Percentiles rank a stretch among this genome's conserved stretches.
Conservation (phyloP, 2,888 invertebrate genomes). For the Onthophagus sagittarius region DNA sequence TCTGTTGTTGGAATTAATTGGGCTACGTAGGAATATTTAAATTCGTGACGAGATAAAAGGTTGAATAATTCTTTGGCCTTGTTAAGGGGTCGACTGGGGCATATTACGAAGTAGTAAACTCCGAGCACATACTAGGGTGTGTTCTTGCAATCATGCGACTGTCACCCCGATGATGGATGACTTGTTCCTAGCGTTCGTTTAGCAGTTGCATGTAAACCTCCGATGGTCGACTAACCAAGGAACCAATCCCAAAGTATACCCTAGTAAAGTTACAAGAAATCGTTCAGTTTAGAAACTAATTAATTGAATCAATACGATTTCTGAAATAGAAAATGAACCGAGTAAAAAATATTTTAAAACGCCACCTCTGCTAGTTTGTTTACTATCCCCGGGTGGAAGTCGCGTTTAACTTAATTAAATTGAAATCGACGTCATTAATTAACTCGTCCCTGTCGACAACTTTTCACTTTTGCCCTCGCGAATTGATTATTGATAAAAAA, state of each 20-base stretch:
- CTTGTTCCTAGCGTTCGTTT: constrained; percentile 26
- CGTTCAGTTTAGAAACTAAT: background rate
- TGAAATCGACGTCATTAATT: background rate
- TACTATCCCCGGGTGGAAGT: background rate
- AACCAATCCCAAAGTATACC: background rate
- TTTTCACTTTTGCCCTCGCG: background rate
- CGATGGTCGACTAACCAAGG: background rate
- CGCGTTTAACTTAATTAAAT: background rate
- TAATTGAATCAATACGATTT: background rate
- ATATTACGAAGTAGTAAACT: background rate
- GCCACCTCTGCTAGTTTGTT: background rate
- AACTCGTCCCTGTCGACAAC: background rate
- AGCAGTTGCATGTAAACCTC: constrained; percentile 22
- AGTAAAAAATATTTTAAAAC: background rate
- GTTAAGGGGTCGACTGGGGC: background rate
- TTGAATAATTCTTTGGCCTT: background rate
- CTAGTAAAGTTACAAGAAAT: background rate
- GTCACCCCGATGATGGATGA: constrained; percentile 33
- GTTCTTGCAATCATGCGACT: constrained; percentile 32
- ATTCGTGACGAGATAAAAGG: background rate
- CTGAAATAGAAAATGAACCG: background rate
- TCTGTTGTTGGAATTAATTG: background rate
- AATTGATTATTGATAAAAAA: background rate
- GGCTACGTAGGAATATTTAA: background rate
- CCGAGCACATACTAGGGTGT: constrained; percentile 20